A percentile compares a stretch with the other conserved stretches of the same genome.
These are phyloP conservation scores for Knipowitschia caucasica DNA, from an alignment of 2,797 vertebrate species.

Conservation along the genomic window DNA sequence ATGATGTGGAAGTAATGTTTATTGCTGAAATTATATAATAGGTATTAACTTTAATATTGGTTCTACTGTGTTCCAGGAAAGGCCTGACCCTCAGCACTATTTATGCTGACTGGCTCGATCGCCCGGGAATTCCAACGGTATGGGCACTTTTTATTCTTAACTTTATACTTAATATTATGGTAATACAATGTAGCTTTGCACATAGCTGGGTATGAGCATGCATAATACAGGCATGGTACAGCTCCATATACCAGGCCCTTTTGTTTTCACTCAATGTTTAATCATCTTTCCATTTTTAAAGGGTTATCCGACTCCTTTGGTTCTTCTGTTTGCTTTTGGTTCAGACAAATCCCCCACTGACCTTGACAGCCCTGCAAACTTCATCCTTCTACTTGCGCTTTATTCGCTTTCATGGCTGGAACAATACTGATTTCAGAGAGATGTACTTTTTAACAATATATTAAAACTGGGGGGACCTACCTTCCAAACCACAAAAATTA, in stretches of 20 bases:
- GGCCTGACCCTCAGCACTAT: constrained; percentile 83
- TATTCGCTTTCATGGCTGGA: constrained; percentile 2
- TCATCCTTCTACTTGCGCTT: neutral
- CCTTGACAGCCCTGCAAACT: constrained; percentile 2
- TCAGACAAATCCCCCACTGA: constrained; percentile 5
- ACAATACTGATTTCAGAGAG: neutral
- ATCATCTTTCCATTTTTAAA: constrained; percentile 14
- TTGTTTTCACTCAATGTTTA: constrained; percentile 12
- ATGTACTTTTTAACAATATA: neutral
- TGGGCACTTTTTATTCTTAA: constrained; percentile 17
- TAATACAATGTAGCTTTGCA: constrained; percentile 7
- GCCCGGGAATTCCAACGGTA: constrained; percentile 90
- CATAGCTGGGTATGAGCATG: constrained; percentile 1
- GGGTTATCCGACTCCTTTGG: neutral
- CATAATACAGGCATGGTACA: neutral
- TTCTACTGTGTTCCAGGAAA: constrained; percentile 78
- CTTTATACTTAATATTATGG: neutral
- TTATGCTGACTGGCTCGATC: constrained; percentile 89
- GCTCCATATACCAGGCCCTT: constrained; percentile 1
- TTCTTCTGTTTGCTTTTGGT: constrained; percentile 4
- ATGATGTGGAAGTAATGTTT: neutral
- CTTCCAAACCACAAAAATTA: too few relatives aligned
- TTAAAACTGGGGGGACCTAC: too few relatives aligned
- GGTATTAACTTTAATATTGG: constrained; percentile 38
- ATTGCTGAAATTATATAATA: neutral